A percentile compares a stretch with the other conserved stretches of the same genome.
Evolutionary conservation across 2,888 invertebrate genomes (phyloP).

Genomic region (Noctua fimbriata): DNA sequence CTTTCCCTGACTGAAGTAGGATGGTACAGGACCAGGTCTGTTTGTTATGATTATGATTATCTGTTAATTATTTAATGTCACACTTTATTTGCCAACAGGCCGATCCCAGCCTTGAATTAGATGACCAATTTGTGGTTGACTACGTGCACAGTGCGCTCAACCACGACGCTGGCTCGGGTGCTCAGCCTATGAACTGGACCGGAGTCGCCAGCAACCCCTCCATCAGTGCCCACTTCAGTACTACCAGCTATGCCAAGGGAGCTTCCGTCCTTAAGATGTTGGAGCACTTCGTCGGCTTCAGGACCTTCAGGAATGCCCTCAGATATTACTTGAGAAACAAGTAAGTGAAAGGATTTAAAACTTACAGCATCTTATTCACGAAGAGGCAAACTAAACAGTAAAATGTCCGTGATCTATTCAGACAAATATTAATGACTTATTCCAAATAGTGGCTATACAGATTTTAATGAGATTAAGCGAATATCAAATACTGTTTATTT

Average conservation of each 20-base stretch:
- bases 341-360: conserved; percentile 80
- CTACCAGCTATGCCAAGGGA: conserved; percentile 93
- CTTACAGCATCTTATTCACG: background rate
- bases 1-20: background rate
- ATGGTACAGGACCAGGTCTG: background rate
- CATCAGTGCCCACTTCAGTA: conserved; percentile 91
- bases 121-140: conserved; percentile 92
- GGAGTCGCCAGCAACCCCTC: conserved; percentile 89
- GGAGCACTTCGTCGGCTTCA: conserved; percentile 90
- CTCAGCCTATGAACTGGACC: conserved; percentile 87
- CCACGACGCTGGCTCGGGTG: conserved; percentile 88
- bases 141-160: conserved; percentile 92
- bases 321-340: conserved; percentile 89
- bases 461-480: background rate
- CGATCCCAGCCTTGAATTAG: conserved; percentile 80
- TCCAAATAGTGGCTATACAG: background rate
- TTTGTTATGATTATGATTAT: background rate
- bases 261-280: conserved; percentile 92
- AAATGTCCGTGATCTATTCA: background rate
- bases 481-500: background rate
- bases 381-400: background rate
- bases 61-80: background rate
- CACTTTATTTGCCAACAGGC: conserved; percentile 73
- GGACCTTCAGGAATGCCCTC: conserved; percentile 90
- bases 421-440: background rate